Evolutionary conservation across 1,140 invertebrate genomes (phyloP).

Genomic region (Stegodyphus dumicola): DNA sequence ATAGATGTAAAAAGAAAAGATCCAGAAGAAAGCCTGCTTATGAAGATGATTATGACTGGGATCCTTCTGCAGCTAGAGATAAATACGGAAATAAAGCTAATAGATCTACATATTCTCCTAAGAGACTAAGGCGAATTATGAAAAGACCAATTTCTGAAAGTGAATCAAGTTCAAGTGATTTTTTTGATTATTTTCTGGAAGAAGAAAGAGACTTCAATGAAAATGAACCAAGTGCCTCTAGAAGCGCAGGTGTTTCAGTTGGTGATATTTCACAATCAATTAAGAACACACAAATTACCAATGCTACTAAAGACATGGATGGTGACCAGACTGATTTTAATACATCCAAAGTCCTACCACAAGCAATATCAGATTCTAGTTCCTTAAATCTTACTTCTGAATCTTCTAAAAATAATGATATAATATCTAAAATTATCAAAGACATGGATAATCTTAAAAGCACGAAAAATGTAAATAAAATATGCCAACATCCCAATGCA

Average conservation of each 20-base stretch:
- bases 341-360: neutral
- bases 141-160: conserved; percentile 19
- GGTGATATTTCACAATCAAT: too few species aligned
- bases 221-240: neutral
- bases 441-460: conserved; percentile 24
- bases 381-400: too few species aligned
- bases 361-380: neutral
- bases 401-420: neutral
- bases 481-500: neutral
- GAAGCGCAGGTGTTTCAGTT: too few species aligned
- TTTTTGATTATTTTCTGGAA: neutral
- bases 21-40: neutral
- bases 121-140: neutral
- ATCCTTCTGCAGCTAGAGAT: neutral
- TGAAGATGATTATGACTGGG: conserved; percentile 39
- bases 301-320: neutral
- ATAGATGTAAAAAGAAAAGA: conserved; percentile 1
- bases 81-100: neutral
- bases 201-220: neutral
- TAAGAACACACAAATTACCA: neutral
- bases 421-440: conserved; percentile 22
- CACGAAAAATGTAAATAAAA: neutral
- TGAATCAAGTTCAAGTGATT: neutral
- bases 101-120: neutral
- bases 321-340: neutral